Conservation (phyloP, 2,888 invertebrate genomes). For the Pimpla rufipes region DNA sequence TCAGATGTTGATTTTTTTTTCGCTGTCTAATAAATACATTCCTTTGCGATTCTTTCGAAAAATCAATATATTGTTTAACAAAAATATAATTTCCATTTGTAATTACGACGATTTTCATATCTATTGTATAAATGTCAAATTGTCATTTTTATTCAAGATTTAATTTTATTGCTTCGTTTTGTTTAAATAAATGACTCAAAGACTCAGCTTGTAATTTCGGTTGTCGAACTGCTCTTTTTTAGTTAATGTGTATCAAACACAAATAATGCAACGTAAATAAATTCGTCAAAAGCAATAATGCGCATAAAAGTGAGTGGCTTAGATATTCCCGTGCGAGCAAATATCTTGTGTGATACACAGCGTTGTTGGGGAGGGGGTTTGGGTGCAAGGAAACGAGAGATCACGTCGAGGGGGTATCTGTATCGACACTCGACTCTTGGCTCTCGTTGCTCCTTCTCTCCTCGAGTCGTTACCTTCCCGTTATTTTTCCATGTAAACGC, state of each 20-base stretch:
- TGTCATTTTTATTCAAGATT: too few relatives aligned
- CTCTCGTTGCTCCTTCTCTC: constrained; percentile 28
- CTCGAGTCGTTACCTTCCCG: constrained; percentile 41
- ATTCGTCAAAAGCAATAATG: neutral
- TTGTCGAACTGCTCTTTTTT: too few relatives aligned
- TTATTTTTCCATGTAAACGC: constrained; percentile 42
- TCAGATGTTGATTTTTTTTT: neutral
- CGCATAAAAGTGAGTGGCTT: neutral
- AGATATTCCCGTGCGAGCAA: neutral
- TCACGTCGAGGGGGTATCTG: constrained; percentile 14
- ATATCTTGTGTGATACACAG: constrained; percentile 18
- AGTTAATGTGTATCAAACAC: too few relatives aligned
- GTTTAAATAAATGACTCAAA: too few relatives aligned
- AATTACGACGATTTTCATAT: too few relatives aligned
- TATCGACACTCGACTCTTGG: constrained; percentile 56
- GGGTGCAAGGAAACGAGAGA: neutral
- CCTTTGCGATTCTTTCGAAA: neutral
- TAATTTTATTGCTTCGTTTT: too few relatives aligned
- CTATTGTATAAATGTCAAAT: too few relatives aligned
- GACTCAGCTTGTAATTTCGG: too few relatives aligned
- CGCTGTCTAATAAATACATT: neutral
- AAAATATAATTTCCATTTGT: too few relatives aligned
- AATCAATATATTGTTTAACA: neutral
- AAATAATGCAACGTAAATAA: neutral
- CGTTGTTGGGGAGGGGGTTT: neutral